Conservation (phyloP, 23 tunicate species). For the Ascidia mentula region DNA sequence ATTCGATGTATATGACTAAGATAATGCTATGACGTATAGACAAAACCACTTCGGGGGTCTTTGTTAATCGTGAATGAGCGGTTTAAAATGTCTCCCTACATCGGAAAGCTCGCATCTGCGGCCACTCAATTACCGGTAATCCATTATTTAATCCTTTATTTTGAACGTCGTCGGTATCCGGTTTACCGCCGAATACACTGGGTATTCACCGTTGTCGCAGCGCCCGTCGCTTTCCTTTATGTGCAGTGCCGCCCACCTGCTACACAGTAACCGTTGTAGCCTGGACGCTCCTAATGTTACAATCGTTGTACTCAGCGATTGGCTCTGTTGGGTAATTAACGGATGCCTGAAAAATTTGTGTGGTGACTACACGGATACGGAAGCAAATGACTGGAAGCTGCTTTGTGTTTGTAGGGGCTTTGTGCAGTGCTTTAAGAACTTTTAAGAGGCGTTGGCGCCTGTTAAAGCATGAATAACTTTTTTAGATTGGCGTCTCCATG, state of each 20-base stretch:
- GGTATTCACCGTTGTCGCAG: background rate
- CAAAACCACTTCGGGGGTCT: no score
- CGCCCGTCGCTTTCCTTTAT: background rate
- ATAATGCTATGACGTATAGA: no score
- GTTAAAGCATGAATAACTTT: no score
- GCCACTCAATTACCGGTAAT: background rate
- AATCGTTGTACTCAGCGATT: background rate
- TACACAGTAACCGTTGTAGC: background rate
- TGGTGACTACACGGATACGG: no score
- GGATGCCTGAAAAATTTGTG: background rate
- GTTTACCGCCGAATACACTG: background rate
- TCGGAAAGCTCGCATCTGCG: background rate
- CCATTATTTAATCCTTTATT: constrained; percentile 1
- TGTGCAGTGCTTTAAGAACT: no score
- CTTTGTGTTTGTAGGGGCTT: no score
- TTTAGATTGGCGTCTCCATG: no score
- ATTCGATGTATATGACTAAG: no score
- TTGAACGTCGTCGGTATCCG: background rate
- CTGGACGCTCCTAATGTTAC: background rate
- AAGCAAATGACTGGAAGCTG: no score
- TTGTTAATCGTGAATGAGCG: no score
- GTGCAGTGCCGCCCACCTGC: background rate
- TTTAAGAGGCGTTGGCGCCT: no score
- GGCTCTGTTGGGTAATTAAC: background rate
- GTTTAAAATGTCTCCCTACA: no score